phyloP scores from a whole-genome alignment of 2,113 vertebrate genomes.

The Laterallus jamaicensis region DNA sequence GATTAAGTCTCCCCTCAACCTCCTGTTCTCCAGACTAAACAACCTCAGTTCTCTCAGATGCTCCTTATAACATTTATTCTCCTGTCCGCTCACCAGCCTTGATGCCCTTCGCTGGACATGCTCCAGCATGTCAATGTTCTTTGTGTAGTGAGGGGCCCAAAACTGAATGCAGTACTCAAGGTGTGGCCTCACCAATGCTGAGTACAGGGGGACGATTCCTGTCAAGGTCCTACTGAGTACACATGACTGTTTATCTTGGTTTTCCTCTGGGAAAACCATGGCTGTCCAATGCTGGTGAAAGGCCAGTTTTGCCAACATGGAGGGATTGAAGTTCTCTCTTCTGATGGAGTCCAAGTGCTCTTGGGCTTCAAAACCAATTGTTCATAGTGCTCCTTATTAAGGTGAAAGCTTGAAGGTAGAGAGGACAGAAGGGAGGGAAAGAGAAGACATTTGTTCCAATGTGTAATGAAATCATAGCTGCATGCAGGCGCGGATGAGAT shows the following conservation, averaged over 20 bases:
- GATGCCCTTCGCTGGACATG: too few relatives aligned
- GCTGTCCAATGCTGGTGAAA: background rate
- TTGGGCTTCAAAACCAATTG: background rate
- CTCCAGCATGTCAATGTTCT: too few relatives aligned
- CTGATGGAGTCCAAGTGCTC: background rate
- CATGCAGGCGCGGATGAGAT: constrained; percentile 20
- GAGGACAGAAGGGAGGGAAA: background rate
- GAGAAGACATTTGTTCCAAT: background rate
- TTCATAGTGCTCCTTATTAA: background rate
- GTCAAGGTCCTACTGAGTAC: too few relatives aligned
- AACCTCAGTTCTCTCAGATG: too few relatives aligned
- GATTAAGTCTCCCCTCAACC: too few relatives aligned
- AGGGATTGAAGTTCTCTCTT: background rate
- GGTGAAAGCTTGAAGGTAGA: background rate
- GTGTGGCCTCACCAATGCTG: too few relatives aligned
- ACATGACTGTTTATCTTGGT: background rate
- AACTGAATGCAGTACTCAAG: too few relatives aligned
- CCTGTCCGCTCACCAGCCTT: too few relatives aligned
- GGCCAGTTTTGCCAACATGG: background rate
- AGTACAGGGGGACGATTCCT: too few relatives aligned
- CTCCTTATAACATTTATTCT: too few relatives aligned
- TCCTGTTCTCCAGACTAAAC: too few relatives aligned
- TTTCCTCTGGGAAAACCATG: background rate
- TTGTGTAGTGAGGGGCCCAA: too few relatives aligned
- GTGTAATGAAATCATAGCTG: background rate